A percentile compares a stretch with the other conserved stretches of the same genome.
phyloP scores from a whole-genome alignment of 2,888 invertebrate species.

The Eilema caniola region DNA sequence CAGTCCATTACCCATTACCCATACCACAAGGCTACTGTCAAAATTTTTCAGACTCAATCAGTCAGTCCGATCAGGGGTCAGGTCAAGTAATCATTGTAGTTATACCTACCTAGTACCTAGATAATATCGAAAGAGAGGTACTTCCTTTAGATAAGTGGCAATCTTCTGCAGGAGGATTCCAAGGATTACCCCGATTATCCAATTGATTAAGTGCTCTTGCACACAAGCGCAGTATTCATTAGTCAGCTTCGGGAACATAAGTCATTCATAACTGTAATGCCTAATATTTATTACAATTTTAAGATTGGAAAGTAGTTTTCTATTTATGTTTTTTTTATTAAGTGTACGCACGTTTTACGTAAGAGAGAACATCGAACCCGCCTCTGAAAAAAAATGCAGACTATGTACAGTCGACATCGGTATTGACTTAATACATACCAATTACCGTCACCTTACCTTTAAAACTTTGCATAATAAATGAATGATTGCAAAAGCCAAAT shows the following conservation, averaged over 20 bases:
- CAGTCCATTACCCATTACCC: no score
- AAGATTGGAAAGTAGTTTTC: background rate
- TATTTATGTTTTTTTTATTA: background rate
- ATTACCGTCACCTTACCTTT: no score
- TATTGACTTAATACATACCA: no score
- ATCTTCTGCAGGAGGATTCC: background rate
- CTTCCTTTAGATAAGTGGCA: background rate
- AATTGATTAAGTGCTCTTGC: conserved; percentile 3
- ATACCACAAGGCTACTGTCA: no score
- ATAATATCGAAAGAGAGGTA: conserved; percentile 19
- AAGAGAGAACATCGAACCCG: background rate
- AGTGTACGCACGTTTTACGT: background rate
- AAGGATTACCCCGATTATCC: background rate
- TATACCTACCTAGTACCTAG: background rate
- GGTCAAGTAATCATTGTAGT: no score
- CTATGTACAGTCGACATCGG: no score
- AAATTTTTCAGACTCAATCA: no score
- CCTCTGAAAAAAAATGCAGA: no score
- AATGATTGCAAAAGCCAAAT: no score
- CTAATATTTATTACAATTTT: background rate
- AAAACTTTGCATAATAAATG: no score
- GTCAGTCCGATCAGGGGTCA: no score
- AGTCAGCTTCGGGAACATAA: background rate
- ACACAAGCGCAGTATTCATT: background rate
- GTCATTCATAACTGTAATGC: no score